phyloP scores from a whole-genome alignment of 2,888 invertebrate species.

The Hesperia comma region DNA sequence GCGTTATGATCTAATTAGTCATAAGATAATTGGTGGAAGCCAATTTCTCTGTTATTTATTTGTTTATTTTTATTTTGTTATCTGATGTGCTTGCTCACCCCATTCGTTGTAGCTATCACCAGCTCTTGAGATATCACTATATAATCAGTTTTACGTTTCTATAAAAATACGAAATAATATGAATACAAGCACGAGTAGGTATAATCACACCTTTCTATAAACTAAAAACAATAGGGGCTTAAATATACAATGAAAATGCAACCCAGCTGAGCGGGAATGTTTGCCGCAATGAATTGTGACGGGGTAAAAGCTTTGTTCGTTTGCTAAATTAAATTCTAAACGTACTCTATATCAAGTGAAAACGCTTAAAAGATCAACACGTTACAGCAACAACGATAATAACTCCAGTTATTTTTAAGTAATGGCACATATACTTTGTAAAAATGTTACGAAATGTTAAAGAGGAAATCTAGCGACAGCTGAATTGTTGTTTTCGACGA shows the following conservation, averaged over 20 bases:
- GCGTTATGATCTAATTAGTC: too few relatives aligned
- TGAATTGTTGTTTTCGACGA: constrained; percentile 39
- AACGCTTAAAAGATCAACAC: constrained; percentile 53
- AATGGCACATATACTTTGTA: constrained; percentile 9
- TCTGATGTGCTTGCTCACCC: too few relatives aligned
- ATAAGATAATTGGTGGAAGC: too few relatives aligned
- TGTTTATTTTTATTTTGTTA: too few relatives aligned
- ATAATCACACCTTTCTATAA: constrained; percentile 25
- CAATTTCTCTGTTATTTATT: too few relatives aligned
- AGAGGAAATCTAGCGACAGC: constrained; percentile 13
- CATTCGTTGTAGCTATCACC: too few relatives aligned
- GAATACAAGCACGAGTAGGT: background rate
- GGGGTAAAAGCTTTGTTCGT: constrained; percentile 70
- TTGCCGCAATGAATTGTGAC: constrained; percentile 68
- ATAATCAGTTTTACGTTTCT: too few relatives aligned
- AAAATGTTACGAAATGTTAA: constrained; percentile 2
- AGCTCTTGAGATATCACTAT: too few relatives aligned
- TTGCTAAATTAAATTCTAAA: constrained; percentile 66
- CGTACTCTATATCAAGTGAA: constrained; percentile 54
- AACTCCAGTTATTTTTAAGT: constrained; percentile 40
- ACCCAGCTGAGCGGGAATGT: constrained; percentile 58
- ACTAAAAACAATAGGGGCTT: constrained; percentile 46
- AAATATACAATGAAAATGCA: constrained; percentile 61
- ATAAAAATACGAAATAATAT: background rate
- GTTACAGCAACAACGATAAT: constrained; percentile 38